Evolutionary conservation across 2,113 vertebrate species (phyloP), one percentile per base, ranked within the genome.

Genomic region (Ranitomeya imitator): DNA sequence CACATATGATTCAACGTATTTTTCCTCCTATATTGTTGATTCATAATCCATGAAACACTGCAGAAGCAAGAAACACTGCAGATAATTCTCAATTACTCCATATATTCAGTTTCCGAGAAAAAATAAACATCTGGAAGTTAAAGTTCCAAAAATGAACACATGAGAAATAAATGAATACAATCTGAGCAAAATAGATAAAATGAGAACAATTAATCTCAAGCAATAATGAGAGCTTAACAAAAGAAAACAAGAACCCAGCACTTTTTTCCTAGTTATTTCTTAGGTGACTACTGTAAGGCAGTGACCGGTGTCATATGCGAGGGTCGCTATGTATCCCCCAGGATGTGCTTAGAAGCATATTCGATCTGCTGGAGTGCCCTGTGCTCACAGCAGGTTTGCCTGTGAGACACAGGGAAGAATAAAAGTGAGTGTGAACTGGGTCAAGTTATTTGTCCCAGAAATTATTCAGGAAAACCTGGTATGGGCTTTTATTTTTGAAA

Each of bases 1-100:
- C 77, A 55, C 12, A 79, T 79, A 26, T 79, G 77, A 79, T 79
- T n/a, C 77, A 79, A 51, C 21, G 23, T 79, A 79, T 23, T 59
- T 18, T 37, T 37, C 26, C 4, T 2, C 69, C 7, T 73, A 37
- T 7, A 73, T 37, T 73, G 6, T n/a, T 59, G 78, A 57, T 79
- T 79, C 55, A 79, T n/a, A 59, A 59, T 16, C 13, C 26, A 26
- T 57, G 54, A 31, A 31, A 31, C 26, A 31, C 2, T 31, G 26
- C 26, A 31, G 31, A 55, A 79, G 26, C 78, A 79, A 79, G 59
- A 31, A 59, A 31, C n/a, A 57, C 59, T 26, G 16, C n/a, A 59
- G 31, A 59, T n/a, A n/a, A 9, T 57, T 79, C 6, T 11, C 54
- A 79, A 73, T 55, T 7, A 79, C 78, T 26, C 37, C n/a, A 79